Percentiles rank a stretch among this genome's conserved stretches.
These are phyloP conservation scores for Taphrorychus bicolor DNA, from an alignment of 2,888 invertebrate species.

Conservation along the genomic window DNA sequence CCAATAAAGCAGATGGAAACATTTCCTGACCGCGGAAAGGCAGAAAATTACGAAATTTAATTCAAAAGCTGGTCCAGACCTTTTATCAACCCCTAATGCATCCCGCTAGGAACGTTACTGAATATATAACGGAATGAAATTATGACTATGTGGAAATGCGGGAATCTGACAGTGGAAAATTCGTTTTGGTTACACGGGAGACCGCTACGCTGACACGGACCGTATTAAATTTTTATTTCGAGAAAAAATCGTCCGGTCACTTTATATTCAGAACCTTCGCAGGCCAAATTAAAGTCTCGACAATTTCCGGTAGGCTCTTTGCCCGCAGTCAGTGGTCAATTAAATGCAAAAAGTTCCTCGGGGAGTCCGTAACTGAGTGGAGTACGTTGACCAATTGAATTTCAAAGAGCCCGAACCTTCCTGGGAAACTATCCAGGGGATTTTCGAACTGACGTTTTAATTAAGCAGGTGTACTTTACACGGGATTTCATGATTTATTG, in stretches of 20 bases:
- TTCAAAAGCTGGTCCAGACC: not conserved
- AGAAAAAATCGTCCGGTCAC: not conserved
- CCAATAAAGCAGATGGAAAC: not conserved
- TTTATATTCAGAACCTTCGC: conserved; percentile 7
- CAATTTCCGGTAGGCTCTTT: conserved; percentile 15
- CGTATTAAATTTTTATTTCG: not conserved
- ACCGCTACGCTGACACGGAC: too few species aligned
- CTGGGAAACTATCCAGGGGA: conserved; percentile 21
- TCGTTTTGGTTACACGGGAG: not conserved
- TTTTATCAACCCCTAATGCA: not conserved
- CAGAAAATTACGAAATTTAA: not conserved
- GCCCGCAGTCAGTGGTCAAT: conserved; percentile 12
- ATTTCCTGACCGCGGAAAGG: conserved; percentile 2
- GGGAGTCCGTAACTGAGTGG: conserved; percentile 19
- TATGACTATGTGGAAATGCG: not conserved
- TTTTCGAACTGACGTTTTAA: conserved; percentile 16
- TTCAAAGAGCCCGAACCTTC: conserved; percentile 22
- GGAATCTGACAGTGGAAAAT: conserved; percentile 4
- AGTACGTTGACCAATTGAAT: conserved; percentile 33
- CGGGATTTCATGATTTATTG: not conserved
- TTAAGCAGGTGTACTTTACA: conserved; percentile 4
- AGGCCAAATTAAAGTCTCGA: conserved; percentile 7
- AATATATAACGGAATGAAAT: conserved; percentile 4
- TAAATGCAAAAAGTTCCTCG: conserved; percentile 30
- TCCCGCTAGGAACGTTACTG: conserved; percentile 1